Conservation (phyloP, 2,113 vertebrate species). For the Chloroceryle aenea region DNA sequence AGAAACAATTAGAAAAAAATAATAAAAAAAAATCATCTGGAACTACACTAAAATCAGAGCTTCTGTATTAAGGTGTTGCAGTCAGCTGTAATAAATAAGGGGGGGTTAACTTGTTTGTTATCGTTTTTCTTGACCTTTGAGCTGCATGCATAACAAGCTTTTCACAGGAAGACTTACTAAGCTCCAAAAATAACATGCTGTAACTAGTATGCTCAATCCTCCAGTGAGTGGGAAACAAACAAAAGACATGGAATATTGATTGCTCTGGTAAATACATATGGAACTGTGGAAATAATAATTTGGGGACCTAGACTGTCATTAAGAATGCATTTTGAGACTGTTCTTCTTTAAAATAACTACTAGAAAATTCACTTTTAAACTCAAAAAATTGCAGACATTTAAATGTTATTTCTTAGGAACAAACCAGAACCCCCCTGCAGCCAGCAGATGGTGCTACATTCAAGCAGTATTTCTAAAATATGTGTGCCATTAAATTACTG, state of each 20-base stretch:
- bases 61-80: background rate
- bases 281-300: background rate
- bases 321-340: background rate
- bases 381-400: background rate
- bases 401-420: background rate
- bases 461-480: constrained; percentile 10
- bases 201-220: background rate
- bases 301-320: background rate
- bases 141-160: background rate
- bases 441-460: constrained; percentile 64
- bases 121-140: background rate
- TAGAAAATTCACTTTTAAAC: background rate
- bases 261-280: background rate
- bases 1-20: no score
- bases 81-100: background rate
- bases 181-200: background rate
- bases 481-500: background rate
- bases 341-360: background rate
- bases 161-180: background rate
- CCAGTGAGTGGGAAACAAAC: background rate
- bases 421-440: background rate
- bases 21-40: no score
- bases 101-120: background rate
- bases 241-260: background rate
- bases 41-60: background rate